Evolutionary conservation across 1,140 invertebrate species (phyloP).

Genomic region (Drosophila orosa): DNA sequence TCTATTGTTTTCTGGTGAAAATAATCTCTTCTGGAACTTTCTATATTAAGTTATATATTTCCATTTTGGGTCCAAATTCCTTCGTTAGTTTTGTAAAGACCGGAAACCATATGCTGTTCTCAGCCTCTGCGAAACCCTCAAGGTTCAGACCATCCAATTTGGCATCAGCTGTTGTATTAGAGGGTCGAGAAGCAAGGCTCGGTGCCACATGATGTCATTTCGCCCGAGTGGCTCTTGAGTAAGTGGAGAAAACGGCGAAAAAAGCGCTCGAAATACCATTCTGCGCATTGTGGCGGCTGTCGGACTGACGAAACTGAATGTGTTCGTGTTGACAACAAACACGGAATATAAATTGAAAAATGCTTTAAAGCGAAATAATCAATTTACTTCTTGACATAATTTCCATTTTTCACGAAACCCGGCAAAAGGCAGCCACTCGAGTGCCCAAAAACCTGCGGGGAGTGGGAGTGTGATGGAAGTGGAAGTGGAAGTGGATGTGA

Average conservation of each 20-base stretch:
- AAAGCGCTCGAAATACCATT: slow-evolving; percentile 36
- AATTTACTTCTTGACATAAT: slow-evolving; percentile 84
- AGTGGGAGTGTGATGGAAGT: not conserved
- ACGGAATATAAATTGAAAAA: slow-evolving; percentile 84
- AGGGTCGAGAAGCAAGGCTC: slow-evolving; percentile 37
- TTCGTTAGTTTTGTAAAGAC: slow-evolving; percentile 5
- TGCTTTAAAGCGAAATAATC: slow-evolving; percentile 84
- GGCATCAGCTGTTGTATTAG: slow-evolving; percentile 64
- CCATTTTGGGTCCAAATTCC: not conserved
- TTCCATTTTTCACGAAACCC: slow-evolving; percentile 84
- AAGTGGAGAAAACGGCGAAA: slow-evolving; percentile 37
- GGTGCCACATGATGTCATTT: slow-evolving; percentile 82
- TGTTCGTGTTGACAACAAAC: slow-evolving; percentile 80
- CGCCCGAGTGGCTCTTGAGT: slow-evolving; percentile 65
- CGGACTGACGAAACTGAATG: slow-evolving; percentile 68
- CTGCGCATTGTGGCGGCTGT: slow-evolving; percentile 65
- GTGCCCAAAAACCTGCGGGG: slow-evolving; percentile 44
- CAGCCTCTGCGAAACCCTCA: slow-evolving; percentile 9
- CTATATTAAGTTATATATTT: no score
- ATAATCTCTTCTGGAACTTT: not conserved
- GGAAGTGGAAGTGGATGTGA: not conserved
- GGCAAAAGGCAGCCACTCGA: slow-evolving; percentile 66
- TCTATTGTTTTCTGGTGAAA: no score
- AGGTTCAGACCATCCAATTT: slow-evolving; percentile 63
- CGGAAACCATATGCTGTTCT: slow-evolving; percentile 70